phyloP scores from a whole-genome alignment of 1,140 invertebrate genomes.

The Lasioglossum albipes region DNA sequence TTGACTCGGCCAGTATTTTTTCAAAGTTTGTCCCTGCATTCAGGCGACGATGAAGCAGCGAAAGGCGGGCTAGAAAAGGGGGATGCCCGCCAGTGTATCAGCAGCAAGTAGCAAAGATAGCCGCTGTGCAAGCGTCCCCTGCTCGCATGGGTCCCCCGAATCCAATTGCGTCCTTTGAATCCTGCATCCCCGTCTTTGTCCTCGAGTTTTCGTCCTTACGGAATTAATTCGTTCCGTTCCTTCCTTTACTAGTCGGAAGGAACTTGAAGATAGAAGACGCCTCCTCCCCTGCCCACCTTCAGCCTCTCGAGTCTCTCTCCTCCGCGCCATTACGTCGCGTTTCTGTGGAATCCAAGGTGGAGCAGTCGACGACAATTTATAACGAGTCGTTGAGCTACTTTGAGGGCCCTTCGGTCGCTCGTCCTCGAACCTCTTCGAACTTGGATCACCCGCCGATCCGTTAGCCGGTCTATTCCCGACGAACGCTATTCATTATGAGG shows the following conservation, averaged over 20 bases:
- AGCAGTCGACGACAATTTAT: slow-evolving; percentile 62
- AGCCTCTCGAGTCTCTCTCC: slow-evolving; percentile 8
- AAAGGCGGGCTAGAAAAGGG: background rate
- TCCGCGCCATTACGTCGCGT: slow-evolving; percentile 41
- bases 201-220: slow-evolving; percentile 66
- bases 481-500: background rate
- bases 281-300: background rate
- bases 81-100: slow-evolving; percentile 24
- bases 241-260: slow-evolving; percentile 45
- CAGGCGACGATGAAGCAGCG: background rate
- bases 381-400: slow-evolving; percentile 64
- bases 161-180: slow-evolving; percentile 63
- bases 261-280: slow-evolving; percentile 55
- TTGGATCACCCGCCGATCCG: slow-evolving; percentile 33
- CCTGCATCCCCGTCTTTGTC: slow-evolving; percentile 67
- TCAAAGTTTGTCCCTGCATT: background rate
- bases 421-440: slow-evolving; percentile 32
- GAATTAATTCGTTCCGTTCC: slow-evolving; percentile 71
- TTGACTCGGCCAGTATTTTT: background rate
- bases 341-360: slow-evolving; percentile 33
- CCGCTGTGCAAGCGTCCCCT: background rate
- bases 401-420: slow-evolving; percentile 42
- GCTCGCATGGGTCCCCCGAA: slow-evolving; percentile 17
- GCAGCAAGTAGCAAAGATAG: background rate
- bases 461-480: slow-evolving; percentile 4